These are phyloP conservation scores for Parnassius smintheus DNA, from an alignment of 2,888 invertebrate genomes.

Conservation along the genomic window DNA sequence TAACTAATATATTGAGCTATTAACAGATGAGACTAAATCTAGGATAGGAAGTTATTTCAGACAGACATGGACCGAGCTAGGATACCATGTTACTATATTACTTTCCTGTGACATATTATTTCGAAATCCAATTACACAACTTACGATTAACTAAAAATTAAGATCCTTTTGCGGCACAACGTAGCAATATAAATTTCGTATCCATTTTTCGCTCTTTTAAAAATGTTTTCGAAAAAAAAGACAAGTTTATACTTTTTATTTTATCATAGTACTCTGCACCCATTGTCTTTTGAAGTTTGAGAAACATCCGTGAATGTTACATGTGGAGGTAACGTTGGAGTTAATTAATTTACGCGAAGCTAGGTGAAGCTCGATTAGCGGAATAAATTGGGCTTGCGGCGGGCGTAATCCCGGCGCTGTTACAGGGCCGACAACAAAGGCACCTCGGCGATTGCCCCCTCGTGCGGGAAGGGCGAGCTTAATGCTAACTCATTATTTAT, in stretches of 20 bases:
- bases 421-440: conserved; percentile 73
- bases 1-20: conserved; percentile 20
- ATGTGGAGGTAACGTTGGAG: conserved; percentile 59
- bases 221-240: no score
- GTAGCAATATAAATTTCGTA: no score
- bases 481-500: conserved; percentile 78
- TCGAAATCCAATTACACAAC: no score
- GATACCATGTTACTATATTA: no score
- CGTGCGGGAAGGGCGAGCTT: conserved; percentile 57
- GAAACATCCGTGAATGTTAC: conserved; percentile 50
- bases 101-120: no score
- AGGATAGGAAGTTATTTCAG: neutral
- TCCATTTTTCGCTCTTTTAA: no score
- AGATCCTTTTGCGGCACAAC: no score
- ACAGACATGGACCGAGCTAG: no score
- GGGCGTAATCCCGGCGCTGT: conserved; percentile 58
- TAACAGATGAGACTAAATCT: conserved; percentile 14
- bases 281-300: neutral
- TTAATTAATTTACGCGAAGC: conserved; percentile 72
- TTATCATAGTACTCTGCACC: neutral
- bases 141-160: no score
- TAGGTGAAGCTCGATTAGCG: conserved; percentile 72
- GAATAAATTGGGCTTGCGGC: conserved; percentile 73
- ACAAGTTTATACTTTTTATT: no score
- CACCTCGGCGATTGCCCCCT: conserved; percentile 48